Percentiles rank a stretch among this genome's conserved stretches.
phyloP scores from a whole-genome alignment of 1,140 invertebrate species.

The Saccostrea echinata region DNA sequence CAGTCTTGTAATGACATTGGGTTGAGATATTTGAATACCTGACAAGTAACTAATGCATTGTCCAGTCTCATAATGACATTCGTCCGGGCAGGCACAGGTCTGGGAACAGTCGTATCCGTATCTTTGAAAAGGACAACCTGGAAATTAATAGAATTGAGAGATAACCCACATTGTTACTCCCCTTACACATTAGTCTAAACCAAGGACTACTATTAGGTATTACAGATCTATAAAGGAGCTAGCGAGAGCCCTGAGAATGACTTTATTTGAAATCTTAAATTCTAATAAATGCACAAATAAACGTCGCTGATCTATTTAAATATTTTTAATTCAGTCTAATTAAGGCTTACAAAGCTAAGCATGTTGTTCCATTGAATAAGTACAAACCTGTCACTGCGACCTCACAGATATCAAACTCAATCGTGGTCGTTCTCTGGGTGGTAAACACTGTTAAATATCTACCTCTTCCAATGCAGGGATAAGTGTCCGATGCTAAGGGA shows the following conservation, averaged over 20 bases:
- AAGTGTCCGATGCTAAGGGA: background rate
- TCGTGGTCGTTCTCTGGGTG: background rate
- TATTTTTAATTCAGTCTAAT: no score
- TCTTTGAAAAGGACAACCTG: background rate
- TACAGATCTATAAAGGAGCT: no score
- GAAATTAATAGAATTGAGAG: background rate
- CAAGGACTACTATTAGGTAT: no score
- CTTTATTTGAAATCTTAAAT: no score
- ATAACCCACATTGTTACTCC: background rate
- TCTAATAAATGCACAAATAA: no score
- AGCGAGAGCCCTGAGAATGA: no score
- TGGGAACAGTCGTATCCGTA: background rate
- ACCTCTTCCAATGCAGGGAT: background rate
- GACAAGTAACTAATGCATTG: background rate
- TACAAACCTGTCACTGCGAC: background rate
- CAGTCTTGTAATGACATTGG: no score
- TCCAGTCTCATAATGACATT: slow-evolving; percentile 3
- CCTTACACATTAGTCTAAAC: no score
- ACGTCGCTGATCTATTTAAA: no score
- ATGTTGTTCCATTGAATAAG: no score
- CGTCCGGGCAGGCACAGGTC: background rate
- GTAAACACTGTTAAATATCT: background rate
- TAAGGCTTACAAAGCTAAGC: no score
- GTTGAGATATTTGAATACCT: background rate
- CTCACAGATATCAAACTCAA: slow-evolving; percentile 1